phyloP scores from a whole-genome alignment of 2,888 invertebrate species.

The Trichogramma evanescens region DNA sequence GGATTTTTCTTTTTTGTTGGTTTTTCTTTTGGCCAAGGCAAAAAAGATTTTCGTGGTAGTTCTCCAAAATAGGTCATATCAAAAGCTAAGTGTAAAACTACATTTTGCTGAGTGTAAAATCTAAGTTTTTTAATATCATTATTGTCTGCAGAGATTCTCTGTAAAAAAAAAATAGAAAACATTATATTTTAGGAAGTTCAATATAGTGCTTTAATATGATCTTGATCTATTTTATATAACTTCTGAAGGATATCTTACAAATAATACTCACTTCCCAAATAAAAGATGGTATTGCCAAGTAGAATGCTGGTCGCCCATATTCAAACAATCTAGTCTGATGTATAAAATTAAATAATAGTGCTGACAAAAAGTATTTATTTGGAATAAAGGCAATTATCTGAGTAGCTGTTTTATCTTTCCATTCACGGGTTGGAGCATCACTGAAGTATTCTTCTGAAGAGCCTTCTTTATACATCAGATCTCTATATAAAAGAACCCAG shows the following conservation, averaged over 20 bases:
- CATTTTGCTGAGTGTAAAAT: conserved; percentile 53
- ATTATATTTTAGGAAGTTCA: background rate
- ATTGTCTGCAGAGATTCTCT: background rate
- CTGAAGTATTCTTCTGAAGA: conserved; percentile 52
- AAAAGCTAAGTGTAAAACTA: conserved; percentile 65
- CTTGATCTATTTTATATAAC: background rate
- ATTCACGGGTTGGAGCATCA: conserved; percentile 48
- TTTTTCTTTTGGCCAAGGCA: conserved; percentile 54
- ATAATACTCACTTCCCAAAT: conserved; percentile 11
- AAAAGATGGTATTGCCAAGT: conserved; percentile 50
- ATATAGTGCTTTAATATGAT: background rate
- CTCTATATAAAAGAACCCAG: conserved; percentile 54
- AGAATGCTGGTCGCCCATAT: conserved; percentile 59
- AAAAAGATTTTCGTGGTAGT: conserved; percentile 50
- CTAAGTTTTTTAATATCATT: background rate
- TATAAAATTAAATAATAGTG: conserved; percentile 56
- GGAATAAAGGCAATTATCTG: conserved; percentile 58
- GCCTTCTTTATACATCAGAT: conserved; percentile 54
- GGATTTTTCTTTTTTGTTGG: background rate
- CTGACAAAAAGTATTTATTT: conserved; percentile 54
- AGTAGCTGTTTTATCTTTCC: conserved; percentile 51
- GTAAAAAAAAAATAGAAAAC: conserved; percentile 14
- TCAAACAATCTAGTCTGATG: conserved; percentile 54
- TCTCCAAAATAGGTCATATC: conserved; percentile 56
- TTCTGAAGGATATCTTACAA: background rate